Percentiles rank a stretch among this genome's conserved stretches.
phyloP scores from a whole-genome alignment of 2,888 invertebrate genomes.

The Synergus laeviventris region DNA sequence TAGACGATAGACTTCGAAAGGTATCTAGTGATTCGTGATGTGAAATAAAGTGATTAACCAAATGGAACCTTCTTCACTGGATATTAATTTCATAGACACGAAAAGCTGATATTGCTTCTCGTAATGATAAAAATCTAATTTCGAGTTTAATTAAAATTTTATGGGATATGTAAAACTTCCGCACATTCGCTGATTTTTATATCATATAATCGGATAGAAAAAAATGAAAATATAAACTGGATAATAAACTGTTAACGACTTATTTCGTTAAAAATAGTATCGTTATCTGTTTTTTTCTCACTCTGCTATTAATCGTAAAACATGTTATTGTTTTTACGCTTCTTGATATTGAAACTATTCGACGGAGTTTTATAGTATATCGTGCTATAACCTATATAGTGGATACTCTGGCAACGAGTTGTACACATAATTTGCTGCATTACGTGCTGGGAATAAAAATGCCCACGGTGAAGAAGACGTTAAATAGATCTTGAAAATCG shows the following conservation, averaged over 20 bases:
- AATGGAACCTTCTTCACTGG: constrained; percentile 12
- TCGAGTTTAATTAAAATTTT: not conserved
- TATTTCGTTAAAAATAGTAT: not conserved
- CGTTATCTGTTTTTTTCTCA: not conserved
- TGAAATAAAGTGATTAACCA: constrained; percentile 47
- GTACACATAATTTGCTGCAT: constrained; percentile 5
- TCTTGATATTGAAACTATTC: constrained; percentile 18
- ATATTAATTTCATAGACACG: not conserved
- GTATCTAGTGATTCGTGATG: constrained; percentile 12
- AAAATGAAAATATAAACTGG: not conserved
- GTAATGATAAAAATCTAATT: not conserved
- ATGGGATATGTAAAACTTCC: constrained; percentile 3
- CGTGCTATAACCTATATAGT: not conserved
- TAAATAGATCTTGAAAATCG: not conserved
- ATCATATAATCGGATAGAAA: not conserved
- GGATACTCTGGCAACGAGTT: not conserved
- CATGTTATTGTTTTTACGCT: constrained; percentile 13
- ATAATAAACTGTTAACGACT: constrained; percentile 34
- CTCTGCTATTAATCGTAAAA: constrained; percentile 24
- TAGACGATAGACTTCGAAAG: constrained; percentile 59
- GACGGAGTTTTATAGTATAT: constrained; percentile 4
- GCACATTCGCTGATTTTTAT: not conserved
- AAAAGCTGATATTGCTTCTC: not conserved
- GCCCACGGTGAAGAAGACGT: not conserved
- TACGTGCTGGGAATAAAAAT: constrained; percentile 26